Conservation (phyloP, 2,888 invertebrate species). For the Chymomyza fuscimana region DNA sequence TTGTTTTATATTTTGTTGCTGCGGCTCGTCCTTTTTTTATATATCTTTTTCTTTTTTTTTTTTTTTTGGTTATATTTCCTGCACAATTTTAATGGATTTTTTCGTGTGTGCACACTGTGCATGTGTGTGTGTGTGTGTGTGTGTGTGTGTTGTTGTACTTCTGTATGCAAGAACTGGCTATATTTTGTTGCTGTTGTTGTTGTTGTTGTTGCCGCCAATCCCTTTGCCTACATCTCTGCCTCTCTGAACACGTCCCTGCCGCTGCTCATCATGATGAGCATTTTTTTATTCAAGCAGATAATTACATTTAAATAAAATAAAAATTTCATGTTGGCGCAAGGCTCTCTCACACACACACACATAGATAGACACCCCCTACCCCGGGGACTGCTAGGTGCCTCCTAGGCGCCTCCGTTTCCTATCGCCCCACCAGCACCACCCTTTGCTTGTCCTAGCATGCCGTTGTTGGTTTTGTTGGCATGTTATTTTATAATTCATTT, state of each 20-base stretch:
- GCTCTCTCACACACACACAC: slow-evolving; percentile 18
- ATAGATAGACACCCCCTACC: background rate
- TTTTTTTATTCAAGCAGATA: slow-evolving; percentile 78
- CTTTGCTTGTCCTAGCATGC: background rate
- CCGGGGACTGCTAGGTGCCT: slow-evolving; percentile 22
- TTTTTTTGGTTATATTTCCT: slow-evolving; percentile 55
- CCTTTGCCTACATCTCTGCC: background rate
- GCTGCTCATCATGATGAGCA: slow-evolving; percentile 70
- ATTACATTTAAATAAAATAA: slow-evolving; percentile 80
- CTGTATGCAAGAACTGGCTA: slow-evolving; percentile 45
- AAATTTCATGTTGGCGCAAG: slow-evolving; percentile 75
- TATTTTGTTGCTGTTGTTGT: slow-evolving; percentile 13
- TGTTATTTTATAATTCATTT: slow-evolving; percentile 75
- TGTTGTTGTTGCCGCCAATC: slow-evolving; percentile 22
- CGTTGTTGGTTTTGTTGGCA: slow-evolving; percentile 63
- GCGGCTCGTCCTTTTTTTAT: slow-evolving; percentile 1
- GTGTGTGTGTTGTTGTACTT: slow-evolving; percentile 48
- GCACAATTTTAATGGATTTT: slow-evolving; percentile 64
- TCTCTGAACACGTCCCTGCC: background rate
- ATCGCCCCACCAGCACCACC: background rate
- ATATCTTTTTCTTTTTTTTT: slow-evolving; percentile 39
- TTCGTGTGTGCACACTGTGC: slow-evolving; percentile 31
- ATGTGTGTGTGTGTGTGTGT: slow-evolving; percentile 34
- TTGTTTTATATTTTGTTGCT: slow-evolving; percentile 17
- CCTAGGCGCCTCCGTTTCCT: no score